Base-by-base conservation (phyloP, 2,888 invertebrate genomes). In the Drosophila quinaria region DNA sequence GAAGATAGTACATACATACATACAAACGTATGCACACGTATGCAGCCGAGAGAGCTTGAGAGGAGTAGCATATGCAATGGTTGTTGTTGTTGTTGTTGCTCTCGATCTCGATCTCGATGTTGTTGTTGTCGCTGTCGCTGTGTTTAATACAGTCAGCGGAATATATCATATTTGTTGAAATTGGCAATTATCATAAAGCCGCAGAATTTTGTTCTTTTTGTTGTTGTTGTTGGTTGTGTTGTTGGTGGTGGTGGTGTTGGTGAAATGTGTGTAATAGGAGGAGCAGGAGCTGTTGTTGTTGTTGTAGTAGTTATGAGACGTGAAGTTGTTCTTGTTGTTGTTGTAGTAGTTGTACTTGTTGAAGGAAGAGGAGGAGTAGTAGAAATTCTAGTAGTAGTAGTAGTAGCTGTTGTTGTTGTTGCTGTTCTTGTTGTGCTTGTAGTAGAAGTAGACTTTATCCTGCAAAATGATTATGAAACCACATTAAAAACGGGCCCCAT, bases 381-480 rank as follows among this genome's bases (percentile, higher is more conserved):
- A 87, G 89, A 78, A 79, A 87, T 83, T 79, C 78, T 84, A 89
- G 88, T 84, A 86, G 25, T 25, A 25, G 89, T 90, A 84, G 89
- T 79, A 82, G 87, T 84, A 58, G 89, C 78, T 84, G 80, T 51
- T 54, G 63, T 59, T 64, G 80, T 84, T 81, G 85, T 76, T 66
- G 66, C 78, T 77, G 85, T 88, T 85, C 80, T 85, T 88, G 87
- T 89, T 87, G 88, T 90, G 87, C 90, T 90, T 88, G 91, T 90
- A 91, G 92, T 87, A 91, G 90, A 89, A 91, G 92, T 89, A 91
- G 92, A 85, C 91, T 92, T 92, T 91, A 87, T 90, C 92, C 92
- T 92, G 92, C 87, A 92, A 92, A 92, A 92, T 92, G 92, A 92
- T 92, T 91, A 90, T 91, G 84, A 92, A 91, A 92, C 91, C 90